Conservation (phyloP, 1,140 invertebrate genomes). For the Drosophila kikkawai region DNA sequence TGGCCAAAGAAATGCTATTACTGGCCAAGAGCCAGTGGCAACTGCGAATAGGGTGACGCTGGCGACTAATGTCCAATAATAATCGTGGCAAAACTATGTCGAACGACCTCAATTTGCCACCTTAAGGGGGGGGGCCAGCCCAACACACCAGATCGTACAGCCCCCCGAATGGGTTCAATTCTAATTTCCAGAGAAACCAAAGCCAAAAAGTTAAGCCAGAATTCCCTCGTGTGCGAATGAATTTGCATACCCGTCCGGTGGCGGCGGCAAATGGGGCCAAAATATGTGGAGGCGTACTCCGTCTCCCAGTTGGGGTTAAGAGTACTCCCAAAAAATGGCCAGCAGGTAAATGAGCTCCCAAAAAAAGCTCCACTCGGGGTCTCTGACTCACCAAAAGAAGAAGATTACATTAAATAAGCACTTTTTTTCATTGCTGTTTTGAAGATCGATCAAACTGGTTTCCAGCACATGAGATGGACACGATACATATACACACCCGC, state of each 20-base stretch:
- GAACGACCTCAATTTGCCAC: slow-evolving; percentile 70
- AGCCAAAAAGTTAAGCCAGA: slow-evolving; percentile 21
- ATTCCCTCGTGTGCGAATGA: slow-evolving; percentile 9
- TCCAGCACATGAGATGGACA: slow-evolving; percentile 51
- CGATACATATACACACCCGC: slow-evolving; percentile 15
- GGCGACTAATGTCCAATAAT: slow-evolving; percentile 67
- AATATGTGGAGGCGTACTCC: slow-evolving; percentile 9
- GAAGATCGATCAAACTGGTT: slow-evolving; percentile 69
- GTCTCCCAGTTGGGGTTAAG: slow-evolving; percentile 6
- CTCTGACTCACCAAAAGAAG: slow-evolving; percentile 56
- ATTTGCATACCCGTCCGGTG: slow-evolving; percentile 40
- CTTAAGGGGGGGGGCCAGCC: slow-evolving; percentile 6
- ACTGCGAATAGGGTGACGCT: slow-evolving; percentile 52
- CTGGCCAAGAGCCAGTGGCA: slow-evolving; percentile 58
- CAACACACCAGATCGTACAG: slow-evolving; percentile 27
- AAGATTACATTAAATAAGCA: slow-evolving; percentile 42
- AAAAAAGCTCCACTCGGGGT: slow-evolving; percentile 18
- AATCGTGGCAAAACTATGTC: slow-evolving; percentile 72
- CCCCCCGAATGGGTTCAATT: slow-evolving; percentile 7
- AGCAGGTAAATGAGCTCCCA: slow-evolving; percentile 45
- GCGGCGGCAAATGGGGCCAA: slow-evolving; percentile 15
- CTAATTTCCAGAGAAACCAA: slow-evolving; percentile 29
- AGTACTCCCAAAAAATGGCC: slow-evolving; percentile 26
- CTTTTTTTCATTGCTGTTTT: slow-evolving; percentile 17
- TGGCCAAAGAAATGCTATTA: slow-evolving; percentile 75